phyloP scores from a whole-genome alignment of 2,888 invertebrate species.

The Eremobia ochroleuca region DNA sequence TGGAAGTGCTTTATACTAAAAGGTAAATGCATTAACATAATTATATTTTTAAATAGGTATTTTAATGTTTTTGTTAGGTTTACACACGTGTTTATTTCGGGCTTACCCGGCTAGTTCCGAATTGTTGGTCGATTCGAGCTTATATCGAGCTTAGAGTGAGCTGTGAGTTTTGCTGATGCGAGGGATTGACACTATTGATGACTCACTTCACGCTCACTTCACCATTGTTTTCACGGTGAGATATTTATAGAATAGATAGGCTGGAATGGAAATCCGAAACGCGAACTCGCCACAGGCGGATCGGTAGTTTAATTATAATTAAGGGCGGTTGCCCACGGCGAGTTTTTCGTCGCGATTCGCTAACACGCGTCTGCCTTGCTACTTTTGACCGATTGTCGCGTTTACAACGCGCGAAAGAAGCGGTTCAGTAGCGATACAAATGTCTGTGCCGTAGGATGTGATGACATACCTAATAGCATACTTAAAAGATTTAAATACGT shows the following conservation, averaged over 20 bases:
- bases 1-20: not conserved
- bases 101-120: not conserved
- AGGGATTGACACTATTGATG: no score
- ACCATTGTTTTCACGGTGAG: no score
- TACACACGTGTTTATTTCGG: not conserved
- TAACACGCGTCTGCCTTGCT: not conserved
- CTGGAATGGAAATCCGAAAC: not conserved
- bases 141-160: no score
- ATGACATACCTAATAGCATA: no score
- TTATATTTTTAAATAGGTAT: not conserved
- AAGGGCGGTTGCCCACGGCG: not conserved
- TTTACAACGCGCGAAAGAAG: not conserved
- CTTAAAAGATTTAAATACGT: no score
- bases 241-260: no score
- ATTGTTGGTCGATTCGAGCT: no score
- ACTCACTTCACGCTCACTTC: no score
- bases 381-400: not conserved
- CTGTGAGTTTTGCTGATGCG: no score
- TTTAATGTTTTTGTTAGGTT: not conserved
- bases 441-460: no score
- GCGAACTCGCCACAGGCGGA: not conserved
- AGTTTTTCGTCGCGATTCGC: not conserved
- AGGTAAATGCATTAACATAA: not conserved
- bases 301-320: not conserved
- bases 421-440: not conserved